A percentile compares a stretch with the other conserved stretches of the same genome.
Evolutionary conservation across 2,888 invertebrate genomes (phyloP).

Genomic region (Steinernema scapterisci): DNA sequence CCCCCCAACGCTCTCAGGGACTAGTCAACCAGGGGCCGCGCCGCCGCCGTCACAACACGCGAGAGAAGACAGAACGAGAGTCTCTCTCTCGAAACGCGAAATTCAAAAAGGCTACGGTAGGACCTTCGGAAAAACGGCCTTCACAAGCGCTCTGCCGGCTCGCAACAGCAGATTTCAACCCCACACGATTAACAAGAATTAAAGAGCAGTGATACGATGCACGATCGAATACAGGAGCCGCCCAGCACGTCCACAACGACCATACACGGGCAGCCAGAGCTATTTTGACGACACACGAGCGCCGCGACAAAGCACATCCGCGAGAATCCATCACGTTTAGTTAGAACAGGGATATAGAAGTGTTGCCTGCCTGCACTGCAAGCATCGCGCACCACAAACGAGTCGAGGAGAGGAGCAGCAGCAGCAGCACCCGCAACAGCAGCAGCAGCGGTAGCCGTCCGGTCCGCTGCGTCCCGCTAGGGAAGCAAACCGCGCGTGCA

Average conservation of each 20-base stretch:
- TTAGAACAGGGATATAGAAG: neutral
- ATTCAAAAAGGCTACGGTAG: conserved; percentile 30
- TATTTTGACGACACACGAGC: neutral
- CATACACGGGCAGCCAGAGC: neutral
- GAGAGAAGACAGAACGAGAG: neutral
- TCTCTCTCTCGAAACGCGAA: conserved; percentile 24
- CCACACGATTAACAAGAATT: conserved; percentile 4
- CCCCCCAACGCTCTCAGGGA: too few relatives aligned
- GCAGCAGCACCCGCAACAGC: too few relatives aligned
- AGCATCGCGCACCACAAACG: neutral
- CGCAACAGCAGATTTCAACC: neutral
- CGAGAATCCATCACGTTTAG: neutral
- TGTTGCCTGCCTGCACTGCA: neutral
- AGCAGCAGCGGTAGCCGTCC: too few relatives aligned
- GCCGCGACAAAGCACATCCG: neutral
- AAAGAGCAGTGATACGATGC: neutral
- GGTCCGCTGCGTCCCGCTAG: too few relatives aligned
- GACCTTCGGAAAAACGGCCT: conserved; percentile 7
- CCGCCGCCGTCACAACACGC: conserved; percentile 8
- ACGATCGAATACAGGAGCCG: conserved; percentile 21
- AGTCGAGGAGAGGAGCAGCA: too few relatives aligned
- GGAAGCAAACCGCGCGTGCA: too few relatives aligned
- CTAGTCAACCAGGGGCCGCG: neutral
- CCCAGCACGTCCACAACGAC: neutral
- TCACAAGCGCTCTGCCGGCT: neutral